Evolutionary conservation across 2,113 vertebrate species (phyloP).

Genomic region (Catharus minimus): DNA sequence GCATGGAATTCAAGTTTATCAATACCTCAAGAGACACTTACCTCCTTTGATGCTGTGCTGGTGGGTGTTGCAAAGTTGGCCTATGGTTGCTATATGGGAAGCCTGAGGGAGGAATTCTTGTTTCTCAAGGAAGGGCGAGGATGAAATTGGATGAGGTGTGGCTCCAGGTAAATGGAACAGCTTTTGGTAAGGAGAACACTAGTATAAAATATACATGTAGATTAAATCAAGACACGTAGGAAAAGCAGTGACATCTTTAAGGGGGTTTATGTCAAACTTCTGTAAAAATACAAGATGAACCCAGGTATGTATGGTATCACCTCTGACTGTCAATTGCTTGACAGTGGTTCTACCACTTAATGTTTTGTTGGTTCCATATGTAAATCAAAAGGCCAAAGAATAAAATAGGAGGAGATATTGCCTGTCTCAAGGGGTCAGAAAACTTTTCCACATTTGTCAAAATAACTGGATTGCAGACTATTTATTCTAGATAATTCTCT

Average conservation of each 20-base stretch:
- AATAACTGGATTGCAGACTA: neutral
- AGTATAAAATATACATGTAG: neutral
- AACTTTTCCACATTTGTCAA: neutral
- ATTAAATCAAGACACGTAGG: neutral
- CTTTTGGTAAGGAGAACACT: neutral
- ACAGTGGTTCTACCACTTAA: neutral
- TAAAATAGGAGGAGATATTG: neutral
- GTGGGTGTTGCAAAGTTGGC: neutral
- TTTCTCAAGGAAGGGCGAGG: slow-evolving; percentile 7
- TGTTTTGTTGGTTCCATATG: neutral
- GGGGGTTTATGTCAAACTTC: neutral
- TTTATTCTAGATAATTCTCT: neutral
- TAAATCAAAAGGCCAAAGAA: neutral
- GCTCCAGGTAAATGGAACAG: neutral
- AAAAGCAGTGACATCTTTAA: neutral
- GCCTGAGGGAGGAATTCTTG: neutral
- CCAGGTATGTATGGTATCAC: neutral
- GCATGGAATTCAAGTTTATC: neutral
- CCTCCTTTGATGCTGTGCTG: neutral
- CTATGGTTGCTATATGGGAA: neutral
- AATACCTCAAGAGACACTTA: neutral
- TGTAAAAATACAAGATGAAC: neutral
- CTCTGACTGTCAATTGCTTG: neutral
- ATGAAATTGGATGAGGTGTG: neutral
- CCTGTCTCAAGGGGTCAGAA: neutral